Conservation (phyloP, 2,113 vertebrate species). For the Lucifuga dentata region DNA sequence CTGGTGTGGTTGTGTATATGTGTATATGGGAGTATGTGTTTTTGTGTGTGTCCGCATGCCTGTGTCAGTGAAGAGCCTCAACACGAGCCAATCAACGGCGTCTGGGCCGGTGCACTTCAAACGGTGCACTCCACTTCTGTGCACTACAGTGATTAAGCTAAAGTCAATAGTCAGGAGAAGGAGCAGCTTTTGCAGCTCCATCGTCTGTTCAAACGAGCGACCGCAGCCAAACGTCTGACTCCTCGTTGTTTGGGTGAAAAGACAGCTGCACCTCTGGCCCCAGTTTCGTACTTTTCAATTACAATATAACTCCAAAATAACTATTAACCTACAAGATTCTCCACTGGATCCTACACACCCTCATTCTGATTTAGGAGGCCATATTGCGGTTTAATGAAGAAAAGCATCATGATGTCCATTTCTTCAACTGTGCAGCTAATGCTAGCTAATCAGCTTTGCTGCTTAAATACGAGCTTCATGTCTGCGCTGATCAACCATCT, state of each 20-base stretch:
- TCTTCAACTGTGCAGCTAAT: constrained; percentile 71
- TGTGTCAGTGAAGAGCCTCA: constrained; percentile 38
- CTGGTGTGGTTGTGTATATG: constrained; percentile 15
- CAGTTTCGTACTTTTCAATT: no score
- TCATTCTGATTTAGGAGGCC: no score
- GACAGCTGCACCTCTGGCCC: no score
- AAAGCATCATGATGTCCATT: constrained; percentile 51
- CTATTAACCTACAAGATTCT: no score
- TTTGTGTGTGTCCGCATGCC: constrained; percentile 13
- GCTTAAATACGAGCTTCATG: constrained; percentile 76
- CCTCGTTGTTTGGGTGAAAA: constrained; percentile 10
- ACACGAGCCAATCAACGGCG: constrained; percentile 60
- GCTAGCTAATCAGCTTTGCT: constrained; percentile 81
- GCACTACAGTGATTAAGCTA: constrained; percentile 74
- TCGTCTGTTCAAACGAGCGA: constrained; percentile 37
- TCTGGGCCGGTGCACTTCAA: constrained; percentile 71
- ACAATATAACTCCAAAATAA: no score
- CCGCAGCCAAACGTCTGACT: constrained; percentile 43
- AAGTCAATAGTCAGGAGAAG: constrained; percentile 66
- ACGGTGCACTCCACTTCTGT: constrained; percentile 50
- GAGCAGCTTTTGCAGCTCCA: constrained; percentile 50
- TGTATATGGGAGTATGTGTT: constrained; percentile 9
- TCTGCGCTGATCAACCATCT: constrained; percentile 53
- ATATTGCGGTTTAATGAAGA: background rate
- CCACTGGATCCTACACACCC: no score